A percentile compares a stretch with the other conserved stretches of the same genome.
Conservation (phyloP, 2,113 vertebrate species). For the Hippotragus niger region DNA sequence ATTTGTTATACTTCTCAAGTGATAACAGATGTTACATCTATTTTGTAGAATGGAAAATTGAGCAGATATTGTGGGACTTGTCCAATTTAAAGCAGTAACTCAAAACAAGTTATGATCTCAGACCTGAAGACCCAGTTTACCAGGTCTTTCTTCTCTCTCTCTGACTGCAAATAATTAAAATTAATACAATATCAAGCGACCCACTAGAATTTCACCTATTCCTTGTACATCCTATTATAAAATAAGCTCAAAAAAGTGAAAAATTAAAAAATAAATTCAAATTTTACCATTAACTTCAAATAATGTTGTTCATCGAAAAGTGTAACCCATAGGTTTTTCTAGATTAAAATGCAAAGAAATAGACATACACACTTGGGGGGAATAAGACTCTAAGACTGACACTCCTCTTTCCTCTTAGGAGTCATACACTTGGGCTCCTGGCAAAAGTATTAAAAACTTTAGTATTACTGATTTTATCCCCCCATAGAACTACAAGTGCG, state of each 20-base stretch:
- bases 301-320: background rate
- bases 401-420: background rate
- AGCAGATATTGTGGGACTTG: background rate
- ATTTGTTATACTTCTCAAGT: background rate
- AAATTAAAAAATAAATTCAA: background rate
- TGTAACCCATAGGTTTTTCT: background rate
- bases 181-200: background rate
- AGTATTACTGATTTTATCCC: background rate
- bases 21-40: background rate
- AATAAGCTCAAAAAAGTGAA: background rate
- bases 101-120: background rate
- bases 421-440: background rate
- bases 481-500: background rate
- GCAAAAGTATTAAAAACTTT: background rate
- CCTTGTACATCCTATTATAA: background rate
- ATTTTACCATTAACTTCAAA: conserved; percentile 2
- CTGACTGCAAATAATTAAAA: background rate
- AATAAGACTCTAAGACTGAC: background rate
- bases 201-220: background rate
- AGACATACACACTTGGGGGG: background rate
- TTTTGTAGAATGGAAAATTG: background rate
- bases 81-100: background rate
- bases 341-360: background rate
- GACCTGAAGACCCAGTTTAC: background rate
- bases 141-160: background rate